Conservation (phyloP, 2,113 vertebrate genomes). For the Alethe castanea region DNA sequence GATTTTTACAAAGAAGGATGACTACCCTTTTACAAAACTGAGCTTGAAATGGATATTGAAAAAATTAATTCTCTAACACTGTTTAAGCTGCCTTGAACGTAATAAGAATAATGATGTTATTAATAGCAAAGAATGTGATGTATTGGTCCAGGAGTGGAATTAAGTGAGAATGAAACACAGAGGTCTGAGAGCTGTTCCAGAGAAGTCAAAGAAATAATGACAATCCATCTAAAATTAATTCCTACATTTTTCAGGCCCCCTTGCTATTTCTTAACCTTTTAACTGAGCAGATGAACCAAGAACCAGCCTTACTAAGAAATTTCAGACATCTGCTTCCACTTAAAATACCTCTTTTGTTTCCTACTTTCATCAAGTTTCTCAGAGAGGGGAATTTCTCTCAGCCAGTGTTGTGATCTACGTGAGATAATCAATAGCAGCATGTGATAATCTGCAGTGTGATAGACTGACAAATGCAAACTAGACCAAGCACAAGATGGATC, state of each 20-base stretch:
- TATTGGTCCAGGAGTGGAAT: background rate
- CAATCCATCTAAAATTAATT: conserved; percentile 8
- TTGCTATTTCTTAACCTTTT: background rate
- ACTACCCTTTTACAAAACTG: background rate
- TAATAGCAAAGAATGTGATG: background rate
- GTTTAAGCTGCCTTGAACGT: background rate
- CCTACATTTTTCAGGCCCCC: background rate
- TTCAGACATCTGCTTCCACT: conserved; percentile 33
- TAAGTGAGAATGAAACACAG: background rate
- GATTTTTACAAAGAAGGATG: background rate
- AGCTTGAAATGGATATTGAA: background rate
- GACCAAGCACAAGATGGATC: background rate
- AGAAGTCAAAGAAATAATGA: background rate
- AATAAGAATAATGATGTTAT: background rate
- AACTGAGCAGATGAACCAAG: background rate
- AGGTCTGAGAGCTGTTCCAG: background rate
- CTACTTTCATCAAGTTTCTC: conserved; percentile 1
- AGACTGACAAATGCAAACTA: background rate
- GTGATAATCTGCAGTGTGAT: background rate
- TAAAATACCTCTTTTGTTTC: conserved; percentile 19
- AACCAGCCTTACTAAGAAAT: background rate
- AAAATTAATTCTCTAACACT: background rate
- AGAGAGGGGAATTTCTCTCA: background rate
- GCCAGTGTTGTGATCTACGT: background rate
- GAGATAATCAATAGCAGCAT: background rate